phyloP scores from a whole-genome alignment of 2,797 vertebrate species.

The Craterocephalus amniculus region DNA sequence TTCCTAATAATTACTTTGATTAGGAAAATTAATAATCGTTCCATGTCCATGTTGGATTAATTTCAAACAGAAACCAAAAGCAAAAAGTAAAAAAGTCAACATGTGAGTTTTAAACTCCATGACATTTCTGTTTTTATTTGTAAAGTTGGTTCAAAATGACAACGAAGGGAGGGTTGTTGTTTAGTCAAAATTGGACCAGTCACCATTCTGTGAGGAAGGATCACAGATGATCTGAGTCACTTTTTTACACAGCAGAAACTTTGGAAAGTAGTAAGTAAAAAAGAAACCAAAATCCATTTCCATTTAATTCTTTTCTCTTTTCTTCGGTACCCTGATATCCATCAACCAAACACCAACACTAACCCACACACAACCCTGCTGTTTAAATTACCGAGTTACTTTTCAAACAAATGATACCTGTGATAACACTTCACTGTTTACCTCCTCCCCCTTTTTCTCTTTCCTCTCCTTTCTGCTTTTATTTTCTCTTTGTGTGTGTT shows the following conservation, averaged over 20 bases:
- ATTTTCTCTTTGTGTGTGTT: constrained; percentile 65
- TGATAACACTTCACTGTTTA: constrained; percentile 65
- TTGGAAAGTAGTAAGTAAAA: too few species aligned
- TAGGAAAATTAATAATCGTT: background rate
- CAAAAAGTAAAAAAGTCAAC: background rate
- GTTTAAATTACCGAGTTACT: constrained; percentile 58
- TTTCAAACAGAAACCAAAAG: too few species aligned
- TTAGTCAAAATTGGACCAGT: background rate
- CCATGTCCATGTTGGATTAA: too few species aligned
- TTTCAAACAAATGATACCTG: constrained; percentile 71
- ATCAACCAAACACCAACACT: constrained; percentile 51
- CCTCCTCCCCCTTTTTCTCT: constrained; percentile 25
- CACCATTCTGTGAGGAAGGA: background rate
- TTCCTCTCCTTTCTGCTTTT: constrained; percentile 43
- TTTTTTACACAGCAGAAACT: background rate
- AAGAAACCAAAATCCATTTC: too few species aligned
- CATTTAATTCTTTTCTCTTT: background rate
- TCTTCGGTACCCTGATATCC: constrained; percentile 29
- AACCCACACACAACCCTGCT: constrained; percentile 35
- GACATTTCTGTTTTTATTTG: background rate
- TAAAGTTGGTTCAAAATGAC: background rate
- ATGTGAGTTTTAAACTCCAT: background rate
- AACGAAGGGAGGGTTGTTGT: background rate
- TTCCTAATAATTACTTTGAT: background rate
- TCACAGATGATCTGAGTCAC: too few species aligned